These are phyloP conservation scores for Botia almorhae DNA, from an alignment of 2,797 vertebrate genomes.

Conservation along the genomic window DNA sequence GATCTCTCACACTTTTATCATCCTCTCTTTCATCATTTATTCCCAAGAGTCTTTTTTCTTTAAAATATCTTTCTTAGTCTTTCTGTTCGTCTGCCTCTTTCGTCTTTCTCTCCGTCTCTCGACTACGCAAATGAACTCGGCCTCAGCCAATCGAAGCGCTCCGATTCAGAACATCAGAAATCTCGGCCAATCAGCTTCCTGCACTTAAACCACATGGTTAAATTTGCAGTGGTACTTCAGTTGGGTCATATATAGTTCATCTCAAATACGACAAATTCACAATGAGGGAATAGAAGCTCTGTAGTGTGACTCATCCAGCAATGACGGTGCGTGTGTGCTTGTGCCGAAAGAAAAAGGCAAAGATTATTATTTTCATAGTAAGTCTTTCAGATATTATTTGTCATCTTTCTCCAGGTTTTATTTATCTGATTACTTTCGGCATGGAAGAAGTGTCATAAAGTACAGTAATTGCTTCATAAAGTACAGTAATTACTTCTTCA, in stretches of 20 bases:
- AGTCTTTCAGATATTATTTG: not conserved
- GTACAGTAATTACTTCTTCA: not conserved
- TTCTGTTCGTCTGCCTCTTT: not conserved
- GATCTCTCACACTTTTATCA: slow-evolving; percentile 27
- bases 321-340: not conserved
- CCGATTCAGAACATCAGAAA: slow-evolving; percentile 66
- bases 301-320: slow-evolving; percentile 33
- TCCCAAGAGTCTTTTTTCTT: slow-evolving; percentile 7
- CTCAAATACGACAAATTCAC: slow-evolving; percentile 77
- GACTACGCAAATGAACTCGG: slow-evolving; percentile 67
- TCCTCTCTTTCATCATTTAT: slow-evolving; percentile 35
- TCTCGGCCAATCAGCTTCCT: slow-evolving; percentile 77
- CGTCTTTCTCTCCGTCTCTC: slow-evolving; percentile 36
- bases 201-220: slow-evolving; percentile 77
- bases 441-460: not conserved
- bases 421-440: not conserved
- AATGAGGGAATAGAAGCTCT: slow-evolving; percentile 66
- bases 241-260: slow-evolving; percentile 88
- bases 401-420: not conserved
- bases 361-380: not conserved
- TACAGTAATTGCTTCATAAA: not conserved
- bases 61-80: slow-evolving; percentile 17
- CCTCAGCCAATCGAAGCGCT: slow-evolving; percentile 73
- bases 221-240: slow-evolving; percentile 83
- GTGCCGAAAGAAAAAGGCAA: slow-evolving; percentile 27